phyloP scores from a whole-genome alignment of 2,888 invertebrate genomes.

The Xylophagus ater region DNA sequence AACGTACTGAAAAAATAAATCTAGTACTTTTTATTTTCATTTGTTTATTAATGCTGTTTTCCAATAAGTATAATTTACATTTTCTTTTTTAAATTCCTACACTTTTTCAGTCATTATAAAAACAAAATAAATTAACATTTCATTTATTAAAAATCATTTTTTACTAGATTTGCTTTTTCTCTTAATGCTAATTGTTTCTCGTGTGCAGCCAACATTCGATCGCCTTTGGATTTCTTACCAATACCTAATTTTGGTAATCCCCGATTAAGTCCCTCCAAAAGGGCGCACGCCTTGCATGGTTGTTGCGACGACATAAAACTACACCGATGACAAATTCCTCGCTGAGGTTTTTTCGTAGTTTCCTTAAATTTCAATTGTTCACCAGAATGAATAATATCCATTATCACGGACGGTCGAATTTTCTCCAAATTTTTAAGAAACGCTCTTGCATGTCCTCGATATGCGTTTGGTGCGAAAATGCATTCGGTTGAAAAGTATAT shows the following conservation, averaged over 20 bases:
- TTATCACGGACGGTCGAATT: conserved; percentile 79
- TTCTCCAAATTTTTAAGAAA: conserved; percentile 92
- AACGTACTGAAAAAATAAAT: no score
- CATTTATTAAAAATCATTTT: conserved; percentile 40
- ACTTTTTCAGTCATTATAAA: no score
- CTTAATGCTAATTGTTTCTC: conserved; percentile 30
- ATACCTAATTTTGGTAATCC: conserved; percentile 86
- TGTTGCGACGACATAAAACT: conserved; percentile 86
- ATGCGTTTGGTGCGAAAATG: conserved; percentile 96
- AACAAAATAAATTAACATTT: no score
- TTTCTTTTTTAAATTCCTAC: no score
- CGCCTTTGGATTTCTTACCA: conserved; percentile 74
- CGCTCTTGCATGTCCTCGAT: conserved; percentile 82
- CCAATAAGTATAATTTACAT: no score
- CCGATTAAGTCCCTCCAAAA: conserved; percentile 89
- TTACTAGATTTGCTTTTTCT: conserved; percentile 36
- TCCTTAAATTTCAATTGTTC: conserved; percentile 77
- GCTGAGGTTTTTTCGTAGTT: conserved; percentile 66
- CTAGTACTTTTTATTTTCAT: no score
- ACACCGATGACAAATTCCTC: conserved; percentile 72
- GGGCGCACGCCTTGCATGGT: conserved; percentile 91
- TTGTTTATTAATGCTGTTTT: no score
- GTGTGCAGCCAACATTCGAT: conserved; percentile 51
- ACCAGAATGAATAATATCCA: conserved; percentile 88
- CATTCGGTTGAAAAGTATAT: conserved; percentile 99